Evolutionary conservation across 2,113 vertebrate species (phyloP).

Genomic region (Amphiprion ocellaris): DNA sequence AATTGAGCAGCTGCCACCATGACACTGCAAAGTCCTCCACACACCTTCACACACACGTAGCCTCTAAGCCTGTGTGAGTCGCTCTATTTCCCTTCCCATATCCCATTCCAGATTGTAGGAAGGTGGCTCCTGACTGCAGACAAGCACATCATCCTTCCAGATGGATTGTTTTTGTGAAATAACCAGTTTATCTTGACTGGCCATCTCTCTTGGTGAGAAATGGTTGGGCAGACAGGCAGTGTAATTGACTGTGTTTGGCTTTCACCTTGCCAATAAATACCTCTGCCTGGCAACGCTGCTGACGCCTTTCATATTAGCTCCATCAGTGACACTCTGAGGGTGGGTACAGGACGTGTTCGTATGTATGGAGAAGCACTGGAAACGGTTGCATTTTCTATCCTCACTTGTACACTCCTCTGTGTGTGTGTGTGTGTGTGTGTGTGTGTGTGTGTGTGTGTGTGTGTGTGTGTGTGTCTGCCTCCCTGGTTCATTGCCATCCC

Average conservation of each 20-base stretch:
- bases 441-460: background rate
- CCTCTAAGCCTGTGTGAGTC: slow-evolving; percentile 32
- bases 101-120: slow-evolving; percentile 47
- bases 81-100: slow-evolving; percentile 63
- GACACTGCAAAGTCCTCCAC: slow-evolving; percentile 10
- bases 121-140: slow-evolving; percentile 57
- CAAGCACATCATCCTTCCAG: slow-evolving; percentile 71
- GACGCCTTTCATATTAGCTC: slow-evolving; percentile 69
- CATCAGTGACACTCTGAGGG: slow-evolving; percentile 68
- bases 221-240: slow-evolving; percentile 78
- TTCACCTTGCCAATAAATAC: slow-evolving; percentile 79
- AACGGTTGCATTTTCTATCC: slow-evolving; percentile 30
- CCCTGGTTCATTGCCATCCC: background rate
- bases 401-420: slow-evolving; percentile 2
- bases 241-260: slow-evolving; percentile 85
- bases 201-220: slow-evolving; percentile 81
- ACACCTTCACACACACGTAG: slow-evolving; percentile 24
- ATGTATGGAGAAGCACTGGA: slow-evolving; percentile 15
- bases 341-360: slow-evolving; percentile 36
- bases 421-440: background rate
- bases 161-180: slow-evolving; percentile 83
- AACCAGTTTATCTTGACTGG: slow-evolving; percentile 79
- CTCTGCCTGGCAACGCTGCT: slow-evolving; percentile 61
- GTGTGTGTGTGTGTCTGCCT: background rate
- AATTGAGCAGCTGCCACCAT: slow-evolving; percentile 7